A percentile compares a stretch with the other conserved stretches of the same genome.
Conservation (phyloP, 2,797 vertebrate species). For the Diplodus puntazzo region DNA sequence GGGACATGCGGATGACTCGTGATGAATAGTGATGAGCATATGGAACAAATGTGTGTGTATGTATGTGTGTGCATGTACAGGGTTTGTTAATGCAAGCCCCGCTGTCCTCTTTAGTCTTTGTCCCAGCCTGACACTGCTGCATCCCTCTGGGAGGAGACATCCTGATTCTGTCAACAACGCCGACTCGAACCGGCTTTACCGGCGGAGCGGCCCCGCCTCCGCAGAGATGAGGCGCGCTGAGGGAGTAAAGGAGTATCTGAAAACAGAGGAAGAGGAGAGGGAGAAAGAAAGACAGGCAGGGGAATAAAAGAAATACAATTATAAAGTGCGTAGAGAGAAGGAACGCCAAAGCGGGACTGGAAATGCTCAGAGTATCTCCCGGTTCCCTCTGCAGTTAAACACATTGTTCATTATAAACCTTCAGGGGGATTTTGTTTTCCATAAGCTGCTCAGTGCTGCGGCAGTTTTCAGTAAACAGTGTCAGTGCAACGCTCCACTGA, state of each 20-base stretch:
- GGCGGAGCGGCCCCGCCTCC: slow-evolving; percentile 46
- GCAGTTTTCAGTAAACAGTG: slow-evolving; percentile 63
- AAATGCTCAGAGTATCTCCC: slow-evolving; percentile 24
- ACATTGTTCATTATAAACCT: slow-evolving; percentile 25
- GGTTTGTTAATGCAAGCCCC: slow-evolving; percentile 54
- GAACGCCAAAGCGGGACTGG: slow-evolving; percentile 11
- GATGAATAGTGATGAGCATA: slow-evolving; percentile 80
- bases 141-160: slow-evolving; percentile 73
- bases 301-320: slow-evolving; percentile 39
- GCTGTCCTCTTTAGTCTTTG: slow-evolving; percentile 53
- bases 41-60: slow-evolving; percentile 64
- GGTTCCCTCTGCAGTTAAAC: slow-evolving; percentile 33
- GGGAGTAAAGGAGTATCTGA: slow-evolving; percentile 43
- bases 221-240: slow-evolving; percentile 34
- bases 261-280: slow-evolving; percentile 35
- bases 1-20: slow-evolving; percentile 64
- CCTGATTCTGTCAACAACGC: slow-evolving; percentile 78
- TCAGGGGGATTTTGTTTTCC: slow-evolving; percentile 29
- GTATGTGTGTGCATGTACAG: slow-evolving; percentile 21
- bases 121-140: slow-evolving; percentile 51
- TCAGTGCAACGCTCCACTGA: slow-evolving; percentile 40
- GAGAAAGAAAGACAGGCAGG: slow-evolving; percentile 45
- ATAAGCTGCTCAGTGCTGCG: slow-evolving; percentile 38
- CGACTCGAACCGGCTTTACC: slow-evolving; percentile 51
- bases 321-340: slow-evolving; percentile 22